phyloP scores from a whole-genome alignment of 2,113 vertebrate species.

The Plotosus lineatus region DNA sequence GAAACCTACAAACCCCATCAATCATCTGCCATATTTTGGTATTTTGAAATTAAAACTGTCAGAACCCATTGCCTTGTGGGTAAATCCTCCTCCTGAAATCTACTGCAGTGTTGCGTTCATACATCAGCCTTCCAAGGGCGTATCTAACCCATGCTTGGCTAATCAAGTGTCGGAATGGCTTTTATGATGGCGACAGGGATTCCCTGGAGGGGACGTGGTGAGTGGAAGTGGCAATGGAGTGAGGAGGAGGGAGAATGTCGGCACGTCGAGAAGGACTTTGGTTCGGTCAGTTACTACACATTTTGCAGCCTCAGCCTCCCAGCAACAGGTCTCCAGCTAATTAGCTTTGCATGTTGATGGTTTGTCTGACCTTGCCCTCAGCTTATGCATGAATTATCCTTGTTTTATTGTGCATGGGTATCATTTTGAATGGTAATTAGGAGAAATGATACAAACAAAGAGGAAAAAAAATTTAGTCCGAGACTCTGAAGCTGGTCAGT shows the following conservation, averaged over 20 bases:
- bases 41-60: background rate
- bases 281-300: slow-evolving; percentile 19
- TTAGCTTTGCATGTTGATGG: slow-evolving; percentile 46
- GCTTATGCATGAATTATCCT: slow-evolving; percentile 40
- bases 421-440: slow-evolving; percentile 27
- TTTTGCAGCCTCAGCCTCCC: slow-evolving; percentile 37
- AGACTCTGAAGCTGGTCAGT: background rate
- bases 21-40: background rate
- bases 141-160: background rate
- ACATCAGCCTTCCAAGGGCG: background rate
- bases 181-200: slow-evolving; percentile 21
- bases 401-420: slow-evolving; percentile 27
- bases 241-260: background rate
- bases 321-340: slow-evolving; percentile 37
- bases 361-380: slow-evolving; percentile 38
- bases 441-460: background rate
- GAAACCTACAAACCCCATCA: background rate
- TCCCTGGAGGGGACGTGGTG: slow-evolving; percentile 13
- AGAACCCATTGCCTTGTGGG: background rate
- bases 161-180: slow-evolving; percentile 11
- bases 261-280: slow-evolving; percentile 6
- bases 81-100: background rate
- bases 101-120: background rate
- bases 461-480: background rate
- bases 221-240: background rate